phyloP scores from a whole-genome alignment of 2,888 invertebrate species.

The Maniola hyperantus region DNA sequence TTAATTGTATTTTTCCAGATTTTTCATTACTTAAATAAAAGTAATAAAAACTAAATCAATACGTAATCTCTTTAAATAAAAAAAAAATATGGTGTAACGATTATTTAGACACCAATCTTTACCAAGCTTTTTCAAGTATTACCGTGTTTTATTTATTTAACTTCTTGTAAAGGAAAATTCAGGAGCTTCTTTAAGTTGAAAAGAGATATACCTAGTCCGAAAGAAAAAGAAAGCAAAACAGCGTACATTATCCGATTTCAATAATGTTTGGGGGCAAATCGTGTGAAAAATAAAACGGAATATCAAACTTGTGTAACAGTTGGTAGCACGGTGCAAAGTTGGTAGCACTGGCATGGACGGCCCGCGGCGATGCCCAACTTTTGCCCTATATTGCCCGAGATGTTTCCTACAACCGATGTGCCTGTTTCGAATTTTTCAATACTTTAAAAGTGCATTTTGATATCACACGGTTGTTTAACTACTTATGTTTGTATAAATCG shows the following conservation, averaged over 20 bases:
- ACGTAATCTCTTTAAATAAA: too few species aligned
- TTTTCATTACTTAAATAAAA: too few species aligned
- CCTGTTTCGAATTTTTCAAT: conserved; percentile 24
- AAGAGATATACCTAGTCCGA: conserved; percentile 15
- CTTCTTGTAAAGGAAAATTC: background rate
- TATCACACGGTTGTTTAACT: conserved; percentile 7
- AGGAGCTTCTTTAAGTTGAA: background rate
- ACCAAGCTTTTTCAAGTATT: background rate
- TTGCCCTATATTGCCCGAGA: conserved; percentile 44
- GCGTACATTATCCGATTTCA: conserved; percentile 56
- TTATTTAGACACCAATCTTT: background rate
- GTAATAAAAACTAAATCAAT: too few species aligned
- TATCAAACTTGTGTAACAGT: conserved; percentile 60
- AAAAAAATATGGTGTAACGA: too few species aligned
- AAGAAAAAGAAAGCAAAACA: conserved; percentile 43
- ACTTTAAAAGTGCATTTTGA: conserved; percentile 32
- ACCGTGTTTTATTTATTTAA: background rate
- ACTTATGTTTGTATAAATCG: background rate
- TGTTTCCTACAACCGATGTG: conserved; percentile 29
- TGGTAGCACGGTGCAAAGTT: conserved; percentile 43
- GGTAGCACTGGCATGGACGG: conserved; percentile 45
- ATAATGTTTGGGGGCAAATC: conserved; percentile 59
- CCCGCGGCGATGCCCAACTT: conserved; percentile 51
- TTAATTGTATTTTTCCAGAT: too few species aligned
- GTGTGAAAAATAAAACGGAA: conserved; percentile 70